Evolutionary conservation across 1,140 invertebrate species (phyloP), one percentile per base, ranked within the genome.

Genomic region (Pinna nobilis): DNA sequence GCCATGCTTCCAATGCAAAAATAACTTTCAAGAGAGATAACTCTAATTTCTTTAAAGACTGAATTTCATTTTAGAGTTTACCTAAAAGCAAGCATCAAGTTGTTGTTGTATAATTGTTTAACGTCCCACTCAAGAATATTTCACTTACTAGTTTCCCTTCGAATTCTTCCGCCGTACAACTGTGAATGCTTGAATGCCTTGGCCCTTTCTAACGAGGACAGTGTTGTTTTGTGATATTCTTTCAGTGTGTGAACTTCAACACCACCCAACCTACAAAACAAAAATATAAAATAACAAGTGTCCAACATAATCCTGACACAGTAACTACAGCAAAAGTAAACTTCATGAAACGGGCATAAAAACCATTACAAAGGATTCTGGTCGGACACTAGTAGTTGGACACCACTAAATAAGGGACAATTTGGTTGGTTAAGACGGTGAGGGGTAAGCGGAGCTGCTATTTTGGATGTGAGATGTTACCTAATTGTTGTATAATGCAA

Each of bases 121-220:
- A n/a, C n/a, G n/a, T n/a, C n/a, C n/a, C n/a, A n/a, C n/a, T n/a
- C n/a, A n/a, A n/a, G n/a, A n/a, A n/a, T n/a, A n/a, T n/a, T n/a
- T n/a, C n/a, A 63, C 69, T 23, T 55, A 71, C 69, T 71, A 4
- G 69, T 51, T 61, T 63, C 49, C 28, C 69, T 47, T 4, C 18
- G 59, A 30, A 71, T 71, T 55, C 30, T 71, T 3, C 69, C 55
- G 13, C 69, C 69, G 55, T 71, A 71, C 9, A 71, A 53, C 9
- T n/a, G 33, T 41, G 35, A 49, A 20, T 55, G 20, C 55, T 71
- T 74, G 35, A 74, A 74, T 32, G 61, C 57, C n/a, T 23, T 44
- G 11, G 72, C 72, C 37, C 50, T 67, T 7, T 51, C 23, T n/a
- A 50, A 23, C 18, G 49, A 47, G 7, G 72, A 68, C n/a, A 55